A percentile compares a stretch with the other conserved stretches of the same genome.
Conservation (phyloP, 2,797 vertebrate genomes). For the Melanitta fusca region DNA sequence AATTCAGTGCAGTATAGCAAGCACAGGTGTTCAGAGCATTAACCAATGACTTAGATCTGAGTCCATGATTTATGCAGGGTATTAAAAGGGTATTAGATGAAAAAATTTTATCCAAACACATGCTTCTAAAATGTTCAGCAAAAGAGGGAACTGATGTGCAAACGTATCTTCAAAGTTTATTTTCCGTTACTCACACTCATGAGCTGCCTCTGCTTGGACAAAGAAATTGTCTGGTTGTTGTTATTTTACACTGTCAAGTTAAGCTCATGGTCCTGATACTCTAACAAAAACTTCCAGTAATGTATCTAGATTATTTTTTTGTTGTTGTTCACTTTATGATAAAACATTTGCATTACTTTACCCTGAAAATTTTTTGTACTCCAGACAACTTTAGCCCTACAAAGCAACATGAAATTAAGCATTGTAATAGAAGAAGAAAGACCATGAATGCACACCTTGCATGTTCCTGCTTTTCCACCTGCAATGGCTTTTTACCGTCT, state of each 20-base stretch:
- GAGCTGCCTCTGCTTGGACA: not conserved
- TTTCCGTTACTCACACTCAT: not conserved
- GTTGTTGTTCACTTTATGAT: not conserved
- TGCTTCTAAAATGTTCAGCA: not conserved
- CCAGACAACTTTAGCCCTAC: not conserved
- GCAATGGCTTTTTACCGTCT: constrained; percentile 50
- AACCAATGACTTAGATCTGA: not conserved
- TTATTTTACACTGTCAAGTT: not conserved
- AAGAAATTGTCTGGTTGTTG: not conserved
- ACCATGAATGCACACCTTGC: constrained; percentile 77
- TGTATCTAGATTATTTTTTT: not conserved
- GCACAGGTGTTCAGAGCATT: not conserved
- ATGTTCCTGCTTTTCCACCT: constrained; percentile 54
- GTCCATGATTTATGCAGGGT: not conserved
- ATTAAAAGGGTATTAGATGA: not conserved
- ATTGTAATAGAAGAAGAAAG: constrained; percentile 24
- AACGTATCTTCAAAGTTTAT: not conserved
- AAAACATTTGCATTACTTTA: not conserved
- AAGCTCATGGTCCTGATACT: not conserved
- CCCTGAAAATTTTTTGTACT: not conserved
- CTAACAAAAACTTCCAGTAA: not conserved
- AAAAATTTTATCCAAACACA: not conserved
- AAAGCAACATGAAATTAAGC: not conserved
- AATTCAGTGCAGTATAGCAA: not conserved
- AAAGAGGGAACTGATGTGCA: not conserved